Base-by-base conservation (phyloP, 2,888 invertebrate genomes). In the Trichogramma evanescens region DNA sequence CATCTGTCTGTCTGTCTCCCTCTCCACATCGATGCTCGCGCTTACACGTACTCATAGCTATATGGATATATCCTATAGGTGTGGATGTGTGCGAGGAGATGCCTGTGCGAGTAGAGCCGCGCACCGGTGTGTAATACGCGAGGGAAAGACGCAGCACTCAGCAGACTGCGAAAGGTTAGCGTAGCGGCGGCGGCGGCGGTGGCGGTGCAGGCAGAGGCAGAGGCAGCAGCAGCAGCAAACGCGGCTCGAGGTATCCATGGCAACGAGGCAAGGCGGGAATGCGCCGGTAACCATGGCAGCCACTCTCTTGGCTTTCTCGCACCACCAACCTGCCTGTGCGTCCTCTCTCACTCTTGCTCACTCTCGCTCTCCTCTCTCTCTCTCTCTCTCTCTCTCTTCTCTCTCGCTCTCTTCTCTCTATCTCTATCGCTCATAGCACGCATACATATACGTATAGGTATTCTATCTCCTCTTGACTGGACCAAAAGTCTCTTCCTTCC, bases 221-320 rank as follows among this genome's bases (percentile, higher is more conserved):
- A 66, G 66, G 66, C 66, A 63, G 62, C 58, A 63, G 62, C 58
- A 60, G 58, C 59, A 60, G 50, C 56, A 59, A 60, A 63, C 61
- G 66, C 61, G 61, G 64, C 66, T 67, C 69, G 26, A 66, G 68
- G 84, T 84, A 80, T 78, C 82, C 80, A 84, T 84, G 81, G 82
- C 79, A 80, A 84, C 84, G 73, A 73, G 70, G 70, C 72, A 74
- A 76, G 77, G 77, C 76, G 76, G 77, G 76, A 77, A 76, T 76
- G 77, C 75, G 77, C 76, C 76, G 76, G 76, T 77, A 77, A 77
- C 77, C 75, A 76, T 76, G 76, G 77, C 77, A 73, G 72, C 72
- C 73, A 69, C 71, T 72, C 74, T 72, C 71, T 69, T 71, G 66
- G 70, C 69, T 26, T 26, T 26, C 26, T 71, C 71, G 70, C 73